phyloP scores from a whole-genome alignment of 2,797 vertebrate species.

The Fundulus diaphanus region DNA sequence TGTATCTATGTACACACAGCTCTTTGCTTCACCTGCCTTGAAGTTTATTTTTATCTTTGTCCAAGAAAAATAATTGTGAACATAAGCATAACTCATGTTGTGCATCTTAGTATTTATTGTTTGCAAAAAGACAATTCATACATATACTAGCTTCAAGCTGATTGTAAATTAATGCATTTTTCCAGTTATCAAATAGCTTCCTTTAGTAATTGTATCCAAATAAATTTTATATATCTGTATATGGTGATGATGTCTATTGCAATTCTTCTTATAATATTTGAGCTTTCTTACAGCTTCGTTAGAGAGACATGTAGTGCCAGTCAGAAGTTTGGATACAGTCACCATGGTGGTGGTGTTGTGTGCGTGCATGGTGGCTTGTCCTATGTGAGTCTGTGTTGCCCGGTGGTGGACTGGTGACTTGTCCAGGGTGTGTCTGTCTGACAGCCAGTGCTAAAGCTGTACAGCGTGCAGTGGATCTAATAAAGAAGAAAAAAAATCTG shows the following conservation, averaged over 20 bases:
- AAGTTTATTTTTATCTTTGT: background rate
- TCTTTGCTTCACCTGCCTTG: background rate
- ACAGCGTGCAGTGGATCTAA: no score
- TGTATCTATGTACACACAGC: background rate
- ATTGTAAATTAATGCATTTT: slow-evolving; percentile 54
- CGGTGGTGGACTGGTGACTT: no score
- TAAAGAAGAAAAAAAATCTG: no score
- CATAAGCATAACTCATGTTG: slow-evolving; percentile 14
- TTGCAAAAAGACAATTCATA: slow-evolving; percentile 45
- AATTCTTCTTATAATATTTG: background rate
- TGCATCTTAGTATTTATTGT: slow-evolving; percentile 42
- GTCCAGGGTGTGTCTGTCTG: no score
- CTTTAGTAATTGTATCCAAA: slow-evolving; percentile 35
- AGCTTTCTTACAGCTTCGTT: no score
- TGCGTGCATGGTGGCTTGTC: no score
- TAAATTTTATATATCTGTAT: slow-evolving; percentile 2
- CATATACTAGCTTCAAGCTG: slow-evolving; percentile 43
- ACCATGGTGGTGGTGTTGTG: no score
- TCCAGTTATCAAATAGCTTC: slow-evolving; percentile 40
- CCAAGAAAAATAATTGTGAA: background rate
- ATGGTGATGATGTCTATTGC: slow-evolving; percentile 1
- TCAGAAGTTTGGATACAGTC: no score
- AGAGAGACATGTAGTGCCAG: no score
- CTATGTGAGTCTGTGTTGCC: no score
- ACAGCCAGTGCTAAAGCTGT: no score